Evolutionary conservation across 2,113 vertebrate genomes (phyloP), one percentile per base, ranked within the genome.

Genomic region (Caranx melampygus): DNA sequence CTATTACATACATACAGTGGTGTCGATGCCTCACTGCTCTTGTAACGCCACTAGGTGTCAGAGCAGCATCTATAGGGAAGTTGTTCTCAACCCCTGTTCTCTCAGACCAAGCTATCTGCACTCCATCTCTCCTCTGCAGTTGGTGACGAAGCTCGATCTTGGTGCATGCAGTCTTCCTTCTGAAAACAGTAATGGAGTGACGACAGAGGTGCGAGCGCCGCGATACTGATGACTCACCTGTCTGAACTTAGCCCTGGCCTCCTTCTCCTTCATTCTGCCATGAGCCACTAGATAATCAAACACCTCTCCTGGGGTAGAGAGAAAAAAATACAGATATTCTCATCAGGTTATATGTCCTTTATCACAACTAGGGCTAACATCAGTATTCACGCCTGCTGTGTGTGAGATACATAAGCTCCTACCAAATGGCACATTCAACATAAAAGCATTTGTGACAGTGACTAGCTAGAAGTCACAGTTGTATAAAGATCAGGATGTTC

Each of bases 241-340:
- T 84, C 97, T 94, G 85, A 97, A 97, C 90, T 97, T 97, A 64
- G 96, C 96, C 78, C 97, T 92, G 18, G 97, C 97, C 79, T 97
- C 97, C 82, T 97, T 97, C 85, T 97, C 97, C 92, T 97, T 97
- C 96, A 97, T 97, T 78, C 97, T 93, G 82, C 97, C 97, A 0
- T 97, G 97, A 87, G 97, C 96, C 87, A 97, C 96, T 42, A 97
- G 87, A 89, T 97, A 97, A 88, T 97, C 96, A 49, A 97, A 97
- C 20, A 96, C 96, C 81, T 97, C 97, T 42, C 96, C 97, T 97
- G 89, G 14, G 78, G 44, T 2, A 62, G 9, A 59, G 20, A 79
- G 34, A 83, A 18, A 16, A 79, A 65, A 84, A 40, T 63, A 34
- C 10, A 5, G 8, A 11, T 3, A 64, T 45, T 33, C 1, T 62